Evolutionary conservation across 2,797 vertebrate species (phyloP), one percentile per base, ranked within the genome.

Genomic region (Crax fasciolata): DNA sequence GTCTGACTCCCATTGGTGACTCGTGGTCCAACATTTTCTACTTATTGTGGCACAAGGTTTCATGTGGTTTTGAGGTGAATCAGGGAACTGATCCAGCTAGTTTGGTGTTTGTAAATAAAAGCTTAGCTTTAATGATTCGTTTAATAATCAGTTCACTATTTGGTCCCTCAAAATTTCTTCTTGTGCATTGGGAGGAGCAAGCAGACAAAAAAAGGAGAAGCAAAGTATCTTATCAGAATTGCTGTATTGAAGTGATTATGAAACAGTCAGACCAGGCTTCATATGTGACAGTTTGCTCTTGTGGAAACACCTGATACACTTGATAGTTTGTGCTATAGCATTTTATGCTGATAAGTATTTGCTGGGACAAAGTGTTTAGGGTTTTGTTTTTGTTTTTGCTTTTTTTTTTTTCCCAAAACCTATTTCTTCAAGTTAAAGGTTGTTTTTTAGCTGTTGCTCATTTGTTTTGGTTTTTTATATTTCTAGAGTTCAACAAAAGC

Each of bases 161-260:
- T 66, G 59, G 11, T 59, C 35, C n/a, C n/a, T 30, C 21, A 48
- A 9, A 4, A 9, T 70, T 73, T 55, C 13, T 82, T 35, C 20
- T 28, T n/a, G 13, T 15, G 5, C 32, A 3, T 41, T 80, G 68
- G 44, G 32, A 93, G 57, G 61, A 83, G 32, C 23, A 79, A 48
- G 16, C 5, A 4, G n/a, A 89, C 39, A n/a, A 62, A 13, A n/a
- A 95, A 95, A 80, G 68, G 68, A 87, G 85, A 87, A 94, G 82
- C 52, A 74, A 76, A 41, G 54, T 58, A 2, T 88, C 87, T 79
- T 43, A 71, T 71, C 73, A 52, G 57, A 49, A n/a, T 70, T 59
- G 30, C 0, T 80, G 12, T 74, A 13, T 52, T 83, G 17, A 87
- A 83, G 38, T 57, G 44, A 54, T 93, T 85, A 49, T 81, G 65